Evolutionary conservation across 1,140 invertebrate species (phyloP).

Genomic region (Zophobas morio): DNA sequence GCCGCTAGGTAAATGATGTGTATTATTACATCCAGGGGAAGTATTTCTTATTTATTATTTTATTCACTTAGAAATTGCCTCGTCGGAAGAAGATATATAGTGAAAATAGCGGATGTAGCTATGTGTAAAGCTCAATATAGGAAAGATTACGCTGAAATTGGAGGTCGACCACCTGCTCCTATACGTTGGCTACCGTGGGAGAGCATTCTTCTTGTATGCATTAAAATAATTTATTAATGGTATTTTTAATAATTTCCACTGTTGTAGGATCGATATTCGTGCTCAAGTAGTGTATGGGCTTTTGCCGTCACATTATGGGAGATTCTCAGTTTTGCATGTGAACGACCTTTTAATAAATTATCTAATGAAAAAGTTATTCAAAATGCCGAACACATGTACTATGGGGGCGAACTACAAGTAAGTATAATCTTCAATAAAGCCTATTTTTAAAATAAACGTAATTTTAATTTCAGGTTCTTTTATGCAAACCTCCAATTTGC

Average conservation of each 20-base stretch:
- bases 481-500: conserved; percentile 81
- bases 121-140: conserved; percentile 88
- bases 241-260: conserved; percentile 20
- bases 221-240: conserved; percentile 21
- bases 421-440: neutral
- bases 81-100: conserved; percentile 82
- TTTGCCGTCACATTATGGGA: conserved; percentile 83
- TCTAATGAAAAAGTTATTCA: conserved; percentile 84
- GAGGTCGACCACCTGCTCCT: conserved; percentile 85
- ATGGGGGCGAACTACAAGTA: conserved; percentile 76
- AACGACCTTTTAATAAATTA: conserved; percentile 80
- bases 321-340: conserved; percentile 80
- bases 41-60: conserved; percentile 37
- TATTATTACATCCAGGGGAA: conserved; percentile 17
- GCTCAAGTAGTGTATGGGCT: conserved; percentile 78
- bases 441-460: neutral
- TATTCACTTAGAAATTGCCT: conserved; percentile 82
- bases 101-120: conserved; percentile 92
- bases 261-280: conserved; percentile 77
- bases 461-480: conserved; percentile 70
- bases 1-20: conserved; percentile 76
- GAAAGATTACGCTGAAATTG: conserved; percentile 86
- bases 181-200: conserved; percentile 94
- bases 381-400: conserved; percentile 80
- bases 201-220: conserved; percentile 81